phyloP scores from a whole-genome alignment of 2,888 invertebrate genomes.

The Tanypteryx hageni region DNA sequence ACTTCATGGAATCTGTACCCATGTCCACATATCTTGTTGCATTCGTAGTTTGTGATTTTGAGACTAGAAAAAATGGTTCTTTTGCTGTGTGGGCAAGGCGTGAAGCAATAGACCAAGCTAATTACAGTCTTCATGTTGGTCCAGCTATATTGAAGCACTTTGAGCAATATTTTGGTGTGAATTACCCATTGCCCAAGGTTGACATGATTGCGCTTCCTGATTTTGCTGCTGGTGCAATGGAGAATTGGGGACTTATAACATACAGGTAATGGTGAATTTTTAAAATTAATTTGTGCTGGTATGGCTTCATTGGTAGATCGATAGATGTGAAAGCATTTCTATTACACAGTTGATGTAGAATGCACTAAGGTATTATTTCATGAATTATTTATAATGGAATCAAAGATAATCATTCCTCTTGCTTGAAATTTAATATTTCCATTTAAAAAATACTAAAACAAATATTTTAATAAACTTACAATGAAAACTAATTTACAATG shows the following conservation, averaged over 20 bases:
- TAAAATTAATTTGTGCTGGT: not conserved
- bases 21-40: constrained; percentile 87
- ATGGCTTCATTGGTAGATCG: too few species aligned
- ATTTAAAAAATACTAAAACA: too few species aligned
- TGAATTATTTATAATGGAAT: too few species aligned
- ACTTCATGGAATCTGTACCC: constrained; percentile 85
- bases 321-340: too few species aligned
- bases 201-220: constrained; percentile 74
- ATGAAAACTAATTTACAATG: too few species aligned
- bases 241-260: constrained; percentile 90
- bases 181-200: constrained; percentile 74
- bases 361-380: too few species aligned
- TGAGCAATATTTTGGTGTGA: constrained; percentile 74
- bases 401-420: too few species aligned
- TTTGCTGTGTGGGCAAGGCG: constrained; percentile 55
- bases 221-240: constrained; percentile 75
- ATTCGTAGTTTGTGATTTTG: constrained; percentile 76
- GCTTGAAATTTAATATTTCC: too few species aligned
- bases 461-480: too few species aligned
- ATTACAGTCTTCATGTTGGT: constrained; percentile 76
- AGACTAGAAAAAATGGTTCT: not conserved
- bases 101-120: constrained; percentile 71
- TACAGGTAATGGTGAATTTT: constrained; percentile 78
- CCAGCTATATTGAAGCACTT: constrained; percentile 74
- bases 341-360: too few species aligned